These are phyloP conservation scores for Limulus polyphemus DNA, from an alignment of 2,888 invertebrate genomes.

Conservation along the genomic window DNA sequence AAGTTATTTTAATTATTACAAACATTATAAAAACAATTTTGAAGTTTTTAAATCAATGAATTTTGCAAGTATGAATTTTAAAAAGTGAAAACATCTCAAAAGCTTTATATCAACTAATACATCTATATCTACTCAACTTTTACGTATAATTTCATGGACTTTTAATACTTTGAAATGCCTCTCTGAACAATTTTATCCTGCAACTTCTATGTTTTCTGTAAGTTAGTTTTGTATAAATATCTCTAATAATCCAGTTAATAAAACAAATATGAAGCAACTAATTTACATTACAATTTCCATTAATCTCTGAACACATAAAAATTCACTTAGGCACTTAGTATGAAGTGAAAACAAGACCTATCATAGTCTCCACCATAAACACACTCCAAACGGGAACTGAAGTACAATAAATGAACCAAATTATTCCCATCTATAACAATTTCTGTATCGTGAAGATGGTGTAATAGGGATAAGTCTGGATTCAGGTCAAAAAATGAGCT, in stretches of 20 bases:
- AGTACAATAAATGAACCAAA: slow-evolving; percentile 21
- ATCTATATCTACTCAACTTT: too few relatives aligned
- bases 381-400: slow-evolving; percentile 10
- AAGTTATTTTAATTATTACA: too few relatives aligned
- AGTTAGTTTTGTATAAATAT: too few relatives aligned
- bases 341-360: slow-evolving; percentile 5
- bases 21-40: too few relatives aligned
- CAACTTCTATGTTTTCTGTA: too few relatives aligned
- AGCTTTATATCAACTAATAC: too few relatives aligned
- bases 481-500: slow-evolving; percentile 22
- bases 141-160: too few relatives aligned
- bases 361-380: slow-evolving; percentile 25
- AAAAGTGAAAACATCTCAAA: background rate
- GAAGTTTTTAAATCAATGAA: background rate
- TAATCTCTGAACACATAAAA: background rate
- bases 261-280: too few relatives aligned
- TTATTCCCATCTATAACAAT: slow-evolving; percentile 25
- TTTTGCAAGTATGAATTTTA: background rate
- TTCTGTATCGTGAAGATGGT: slow-evolving; percentile 16
- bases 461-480: slow-evolving; percentile 10
- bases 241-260: too few relatives aligned
- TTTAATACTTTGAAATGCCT: too few relatives aligned
- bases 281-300: too few relatives aligned
- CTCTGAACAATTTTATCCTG: too few relatives aligned
- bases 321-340: background rate